A percentile compares a stretch with the other conserved stretches of the same genome.
Conservation (phyloP, 2,797 vertebrate genomes). For the Tenualosa thibaudeaui region DNA sequence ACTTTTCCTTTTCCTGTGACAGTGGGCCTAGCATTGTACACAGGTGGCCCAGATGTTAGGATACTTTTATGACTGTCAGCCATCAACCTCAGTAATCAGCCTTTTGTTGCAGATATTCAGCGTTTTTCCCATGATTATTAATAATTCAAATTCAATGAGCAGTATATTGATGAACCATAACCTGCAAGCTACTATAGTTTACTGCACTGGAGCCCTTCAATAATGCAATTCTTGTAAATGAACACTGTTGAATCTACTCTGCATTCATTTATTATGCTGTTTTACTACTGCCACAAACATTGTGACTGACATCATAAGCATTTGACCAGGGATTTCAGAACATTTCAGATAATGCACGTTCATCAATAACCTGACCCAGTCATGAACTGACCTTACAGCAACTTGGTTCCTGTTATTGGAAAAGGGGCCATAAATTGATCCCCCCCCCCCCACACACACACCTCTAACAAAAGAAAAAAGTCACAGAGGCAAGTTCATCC, state of each 20-base stretch:
- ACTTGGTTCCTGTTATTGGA: neutral
- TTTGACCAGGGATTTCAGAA: neutral
- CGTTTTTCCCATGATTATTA: too few species aligned
- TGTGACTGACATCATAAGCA: neutral
- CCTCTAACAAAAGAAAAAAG: neutral
- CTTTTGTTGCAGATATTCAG: too few species aligned
- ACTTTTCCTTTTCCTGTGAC: neutral
- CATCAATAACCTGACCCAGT: neutral
- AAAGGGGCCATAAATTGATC: conserved; percentile 4
- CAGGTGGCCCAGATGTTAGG: neutral
- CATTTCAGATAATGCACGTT: neutral
- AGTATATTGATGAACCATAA: neutral
- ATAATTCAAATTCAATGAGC: too few species aligned
- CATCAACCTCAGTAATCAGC: too few species aligned
- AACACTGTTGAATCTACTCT: neutral
- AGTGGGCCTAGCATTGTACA: neutral
- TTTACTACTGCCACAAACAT: neutral
- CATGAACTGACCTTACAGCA: neutral
- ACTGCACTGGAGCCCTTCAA: neutral
- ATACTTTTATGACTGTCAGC: neutral
- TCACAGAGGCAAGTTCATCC: neutral
- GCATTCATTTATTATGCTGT: neutral
- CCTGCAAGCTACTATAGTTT: neutral
- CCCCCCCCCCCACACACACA: neutral
- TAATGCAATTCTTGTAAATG: neutral